Base-by-base conservation (phyloP, 2,797 vertebrate species). In the Danionella dracula region DNA sequence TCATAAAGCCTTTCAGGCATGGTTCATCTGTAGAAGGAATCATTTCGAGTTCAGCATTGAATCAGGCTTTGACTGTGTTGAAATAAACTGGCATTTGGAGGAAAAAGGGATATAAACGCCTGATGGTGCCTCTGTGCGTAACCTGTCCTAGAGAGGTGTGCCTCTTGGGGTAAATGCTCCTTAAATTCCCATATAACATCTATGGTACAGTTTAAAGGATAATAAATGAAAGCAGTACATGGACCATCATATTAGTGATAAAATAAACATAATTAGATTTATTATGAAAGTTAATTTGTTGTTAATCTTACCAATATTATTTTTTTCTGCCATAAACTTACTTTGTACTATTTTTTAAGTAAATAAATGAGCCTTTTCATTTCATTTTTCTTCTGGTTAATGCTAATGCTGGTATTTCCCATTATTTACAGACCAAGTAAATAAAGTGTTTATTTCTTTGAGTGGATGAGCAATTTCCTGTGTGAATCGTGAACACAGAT, bases 231-330 rank as follows among this genome's bases (percentile, higher is more conserved):
- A n/a, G n/a, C n/a, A n/a, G n/a, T n/a, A n/a, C n/a, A n/a, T n/a
- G n/a, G n/a, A n/a, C n/a, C n/a, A n/a, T n/a, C n/a, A n/a, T n/a
- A n/a, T n/a, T n/a, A n/a, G n/a, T n/a, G n/a, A n/a, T n/a, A n/a
- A n/a, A n/a, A n/a, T n/a, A n/a, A n/a, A n/a, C n/a, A n/a, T n/a
- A n/a, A n/a, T n/a, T n/a, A n/a, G n/a, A n/a, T n/a, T n/a, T n/a
- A n/a, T n/a, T n/a, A n/a, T n/a, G n/a, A n/a, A n/a, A n/a, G n/a
- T 70, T 86, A 91, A 92, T 85, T 81, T 92, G 90, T 90, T 85
- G 92, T 75, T 91, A 89, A 92, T 89, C 90, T 93, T 94, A 94
- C 93, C 94, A 96, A 93, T 96, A 93, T 99, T 98, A 94, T 92
- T 91, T 90, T 91, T 90, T n/a, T n/a, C n/a, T n/a, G n/a, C n/a